phyloP scores from a whole-genome alignment of 2,888 invertebrate species.

The Drosophila birchii region DNA sequence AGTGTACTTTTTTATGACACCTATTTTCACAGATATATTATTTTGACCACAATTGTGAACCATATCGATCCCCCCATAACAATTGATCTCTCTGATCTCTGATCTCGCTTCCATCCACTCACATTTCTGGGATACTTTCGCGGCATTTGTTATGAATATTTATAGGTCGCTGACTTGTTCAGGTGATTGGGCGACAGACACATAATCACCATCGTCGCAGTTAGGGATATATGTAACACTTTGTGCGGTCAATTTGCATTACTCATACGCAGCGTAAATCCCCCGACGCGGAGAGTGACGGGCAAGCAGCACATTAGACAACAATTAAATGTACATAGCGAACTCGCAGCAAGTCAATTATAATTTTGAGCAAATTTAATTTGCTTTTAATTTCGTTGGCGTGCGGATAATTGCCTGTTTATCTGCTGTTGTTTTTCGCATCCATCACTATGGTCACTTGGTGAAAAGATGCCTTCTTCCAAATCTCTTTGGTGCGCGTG shows the following conservation, averaged over 20 bases:
- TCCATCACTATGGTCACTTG: slow-evolving; percentile 12
- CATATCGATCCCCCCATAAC: slow-evolving; percentile 5
- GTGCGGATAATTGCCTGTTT: slow-evolving; percentile 61
- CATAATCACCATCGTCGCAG: slow-evolving; percentile 4
- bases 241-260: slow-evolving; percentile 46
- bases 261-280: slow-evolving; percentile 60
- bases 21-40: neutral
- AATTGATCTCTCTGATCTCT: slow-evolving; percentile 28
- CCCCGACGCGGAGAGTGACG: slow-evolving; percentile 15
- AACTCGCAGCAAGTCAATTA: slow-evolving; percentile 42
- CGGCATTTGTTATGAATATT: slow-evolving; percentile 41
- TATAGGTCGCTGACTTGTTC: slow-evolving; percentile 39
- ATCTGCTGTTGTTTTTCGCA: slow-evolving; percentile 10
- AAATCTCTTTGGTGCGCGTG: slow-evolving; percentile 36
- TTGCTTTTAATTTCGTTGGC: slow-evolving; percentile 50
- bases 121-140: slow-evolving; percentile 35
- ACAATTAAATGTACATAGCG: slow-evolving; percentile 65
- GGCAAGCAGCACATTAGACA: slow-evolving; percentile 36
- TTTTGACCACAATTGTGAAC: slow-evolving; percentile 16
- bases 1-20: neutral
- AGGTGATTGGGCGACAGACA: slow-evolving; percentile 26
- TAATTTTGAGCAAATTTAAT: slow-evolving; percentile 51
- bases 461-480: slow-evolving; percentile 10
- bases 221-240: slow-evolving; percentile 45
- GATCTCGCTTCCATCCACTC: slow-evolving; percentile 7